Base-by-base conservation (phyloP, 2,113 vertebrate genomes). In the Cynocephalus volans region DNA sequence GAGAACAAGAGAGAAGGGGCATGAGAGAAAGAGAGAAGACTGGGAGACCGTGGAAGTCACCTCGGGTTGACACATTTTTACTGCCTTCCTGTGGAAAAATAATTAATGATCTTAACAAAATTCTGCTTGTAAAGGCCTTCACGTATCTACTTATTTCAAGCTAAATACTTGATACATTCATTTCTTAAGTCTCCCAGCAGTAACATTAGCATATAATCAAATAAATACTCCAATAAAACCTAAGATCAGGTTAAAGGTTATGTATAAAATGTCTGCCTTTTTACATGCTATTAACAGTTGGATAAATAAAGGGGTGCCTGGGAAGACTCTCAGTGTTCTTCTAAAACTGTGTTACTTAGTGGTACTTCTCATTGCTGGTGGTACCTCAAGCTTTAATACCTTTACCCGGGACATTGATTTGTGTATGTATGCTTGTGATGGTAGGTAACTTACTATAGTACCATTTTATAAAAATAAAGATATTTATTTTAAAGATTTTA, bases 51-150 rank as follows among this genome's bases (percentile, higher is more conserved):
- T 41, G 41, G 41, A 41, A 41, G 24, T 48, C 56, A 54, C 24
- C 9, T 54, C 31, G 15, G 6, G 11, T 17, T 89, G 82, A 26
- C 11, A 48, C 52, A 75, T 70, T 54, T 50, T 85, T 72, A 81
- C 58, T 69, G 28, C 56, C 12, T 81, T 65, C 24, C 58, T 58
- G 15, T 67, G 31, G 18, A 45, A 7, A 70, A 36, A 64, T 60
- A 96, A 77, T 73, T 45, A 89, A 67, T 70, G 21, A 70, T 28
- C 15, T 85, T 67, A 88, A 88, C 28, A 92, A 33, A 62, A 28
- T 62, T 73, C 62, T 52, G 2, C 56, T 67, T 79, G 5, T 11
- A 82, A 88, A 76, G 5, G 1, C 15, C 72, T 87, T 67, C 50
- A 15, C 48, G 9, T 45, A 70, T 64, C 21, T 92, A 69, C n/a